These are phyloP conservation scores for Macaca mulatta DNA, from an alignment of 2,113 vertebrate species.

Conservation along the genomic window DNA sequence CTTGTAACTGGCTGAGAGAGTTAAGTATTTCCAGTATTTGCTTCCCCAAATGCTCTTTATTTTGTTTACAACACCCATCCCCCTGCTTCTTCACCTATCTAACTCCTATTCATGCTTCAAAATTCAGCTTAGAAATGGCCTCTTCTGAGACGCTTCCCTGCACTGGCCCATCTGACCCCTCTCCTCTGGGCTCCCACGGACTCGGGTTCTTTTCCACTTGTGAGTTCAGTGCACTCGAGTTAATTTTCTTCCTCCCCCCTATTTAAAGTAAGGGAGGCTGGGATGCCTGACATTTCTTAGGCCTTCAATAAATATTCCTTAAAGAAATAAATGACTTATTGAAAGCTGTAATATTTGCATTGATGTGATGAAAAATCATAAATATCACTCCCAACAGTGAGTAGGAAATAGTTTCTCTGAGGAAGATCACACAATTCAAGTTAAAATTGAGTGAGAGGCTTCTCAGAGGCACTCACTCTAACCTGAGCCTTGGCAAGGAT, in stretches of 20 bases:
- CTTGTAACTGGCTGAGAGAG: not conserved
- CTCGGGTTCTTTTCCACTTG: not conserved
- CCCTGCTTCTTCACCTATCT: not conserved
- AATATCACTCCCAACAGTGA: not conserved
- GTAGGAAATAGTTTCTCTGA: not conserved
- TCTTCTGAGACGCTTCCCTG: not conserved
- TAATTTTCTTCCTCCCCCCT: not conserved
- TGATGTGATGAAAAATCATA: not conserved
- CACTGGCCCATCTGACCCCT: not conserved
- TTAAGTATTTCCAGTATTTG: not conserved
- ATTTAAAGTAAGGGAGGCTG: not conserved
- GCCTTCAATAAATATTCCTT: not conserved
- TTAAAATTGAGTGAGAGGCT: not conserved
- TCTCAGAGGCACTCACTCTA: not conserved
- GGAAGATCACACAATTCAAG: not conserved
- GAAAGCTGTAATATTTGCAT: slow-evolving; percentile 25
- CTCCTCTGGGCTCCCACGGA: not conserved
- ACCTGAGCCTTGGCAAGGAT: not conserved
- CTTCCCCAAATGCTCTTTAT: not conserved
- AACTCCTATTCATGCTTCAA: slow-evolving; percentile 2
- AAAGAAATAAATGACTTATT: slow-evolving; percentile 31
- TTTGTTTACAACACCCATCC: not conserved
- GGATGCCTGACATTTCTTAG: not conserved
- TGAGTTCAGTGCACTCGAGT: not conserved
- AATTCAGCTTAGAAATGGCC: not conserved